These are phyloP conservation scores for Enteromius fasciolatus DNA, from an alignment of 2,797 vertebrate genomes.

Conservation along the genomic window DNA sequence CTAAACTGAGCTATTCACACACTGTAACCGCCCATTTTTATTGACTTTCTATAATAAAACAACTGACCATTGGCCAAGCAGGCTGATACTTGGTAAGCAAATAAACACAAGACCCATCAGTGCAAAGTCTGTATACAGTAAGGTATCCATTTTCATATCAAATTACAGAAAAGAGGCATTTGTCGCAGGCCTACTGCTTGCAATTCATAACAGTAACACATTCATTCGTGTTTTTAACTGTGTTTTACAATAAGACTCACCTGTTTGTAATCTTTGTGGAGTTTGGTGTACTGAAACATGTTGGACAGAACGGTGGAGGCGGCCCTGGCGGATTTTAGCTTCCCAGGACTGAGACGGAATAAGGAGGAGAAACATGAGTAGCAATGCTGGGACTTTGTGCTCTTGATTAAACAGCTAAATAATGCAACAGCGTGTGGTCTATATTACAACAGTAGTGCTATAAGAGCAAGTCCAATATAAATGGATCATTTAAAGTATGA, in stretches of 20 bases:
- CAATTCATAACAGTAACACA: constrained; percentile 4
- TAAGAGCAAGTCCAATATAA: background rate
- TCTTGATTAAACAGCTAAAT: constrained; percentile 55
- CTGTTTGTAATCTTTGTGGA: constrained; percentile 92
- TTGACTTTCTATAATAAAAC: constrained; percentile 25
- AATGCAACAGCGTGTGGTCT: constrained; percentile 49
- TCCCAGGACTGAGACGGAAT: constrained; percentile 76
- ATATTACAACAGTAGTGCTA: constrained; percentile 14
- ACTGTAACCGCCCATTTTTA: background rate
- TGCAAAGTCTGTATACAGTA: constrained; percentile 11
- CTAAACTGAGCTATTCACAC: background rate
- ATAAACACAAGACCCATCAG: constrained; percentile 3
- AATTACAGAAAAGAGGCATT: constrained; percentile 4
- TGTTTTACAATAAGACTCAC: constrained; percentile 70
- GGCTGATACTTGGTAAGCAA: constrained; percentile 12
- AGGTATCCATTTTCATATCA: constrained; percentile 22
- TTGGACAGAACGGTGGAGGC: constrained; percentile 92
- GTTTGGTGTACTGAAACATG: constrained; percentile 96
- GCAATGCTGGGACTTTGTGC: constrained; percentile 37
- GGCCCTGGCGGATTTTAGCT: constrained; percentile 87
- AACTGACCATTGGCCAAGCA: constrained; percentile 19
- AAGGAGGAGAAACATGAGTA: constrained; percentile 53
- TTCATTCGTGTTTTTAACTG: constrained; percentile 19
- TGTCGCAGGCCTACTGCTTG: background rate
- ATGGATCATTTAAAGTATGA: background rate